Conservation (phyloP, 2,797 vertebrate genomes). For the Sus cebifrons region DNA sequence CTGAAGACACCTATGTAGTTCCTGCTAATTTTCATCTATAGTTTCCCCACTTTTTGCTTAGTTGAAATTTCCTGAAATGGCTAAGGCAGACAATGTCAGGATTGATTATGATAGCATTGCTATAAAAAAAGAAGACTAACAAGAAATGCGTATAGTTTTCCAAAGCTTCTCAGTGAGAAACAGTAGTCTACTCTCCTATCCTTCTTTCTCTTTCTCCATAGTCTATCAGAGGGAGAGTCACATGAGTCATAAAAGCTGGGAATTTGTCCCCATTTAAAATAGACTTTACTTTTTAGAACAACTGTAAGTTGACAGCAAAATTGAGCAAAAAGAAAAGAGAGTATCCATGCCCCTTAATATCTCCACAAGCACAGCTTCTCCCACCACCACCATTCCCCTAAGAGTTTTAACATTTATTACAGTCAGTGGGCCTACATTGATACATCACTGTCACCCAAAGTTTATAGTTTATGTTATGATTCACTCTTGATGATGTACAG, state of each 20-base stretch:
- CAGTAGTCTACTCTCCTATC: neutral
- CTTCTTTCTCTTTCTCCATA: neutral
- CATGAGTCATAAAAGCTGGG: neutral
- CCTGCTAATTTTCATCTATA: neutral
- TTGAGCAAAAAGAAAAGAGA: neutral
- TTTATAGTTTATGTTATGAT: neutral
- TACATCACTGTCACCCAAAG: neutral
- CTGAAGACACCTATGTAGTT: neutral
- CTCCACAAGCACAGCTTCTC: rapidly evolving
- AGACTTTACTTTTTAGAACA: neutral
- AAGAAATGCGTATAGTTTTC: neutral
- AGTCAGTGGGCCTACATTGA: neutral
- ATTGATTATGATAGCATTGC: neutral
- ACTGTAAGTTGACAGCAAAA: neutral
- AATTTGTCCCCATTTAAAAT: neutral
- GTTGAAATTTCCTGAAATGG: neutral
- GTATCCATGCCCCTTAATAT: neutral
- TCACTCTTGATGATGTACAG: neutral
- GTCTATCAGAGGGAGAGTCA: neutral
- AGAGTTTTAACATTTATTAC: neutral
- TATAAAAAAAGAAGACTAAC: neutral
- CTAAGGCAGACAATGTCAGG: neutral
- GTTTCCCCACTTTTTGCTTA: neutral
- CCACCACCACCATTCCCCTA: neutral
- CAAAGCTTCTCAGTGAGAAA: neutral